Evolutionary conservation across 1,140 invertebrate genomes (phyloP).

Genomic region (Elysia chlorotica): DNA sequence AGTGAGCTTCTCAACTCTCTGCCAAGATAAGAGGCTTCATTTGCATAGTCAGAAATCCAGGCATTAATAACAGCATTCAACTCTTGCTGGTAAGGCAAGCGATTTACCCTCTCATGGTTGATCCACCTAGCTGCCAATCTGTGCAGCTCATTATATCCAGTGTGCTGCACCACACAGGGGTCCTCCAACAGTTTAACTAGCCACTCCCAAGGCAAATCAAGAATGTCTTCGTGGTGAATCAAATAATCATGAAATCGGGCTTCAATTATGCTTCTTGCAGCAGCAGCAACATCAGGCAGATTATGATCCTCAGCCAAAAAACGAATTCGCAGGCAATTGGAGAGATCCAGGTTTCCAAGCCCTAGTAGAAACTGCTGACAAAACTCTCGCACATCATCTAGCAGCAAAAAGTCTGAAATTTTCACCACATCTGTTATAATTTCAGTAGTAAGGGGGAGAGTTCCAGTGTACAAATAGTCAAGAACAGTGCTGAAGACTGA

Average conservation of each 20-base stretch:
- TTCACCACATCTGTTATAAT: constrained; percentile 79
- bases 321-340: constrained; percentile 50
- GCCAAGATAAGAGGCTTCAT: constrained; percentile 36
- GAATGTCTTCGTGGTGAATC: constrained; percentile 54
- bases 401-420: constrained; percentile 65
- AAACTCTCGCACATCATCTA: constrained; percentile 65
- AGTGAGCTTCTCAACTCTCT: constrained; percentile 32
- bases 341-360: constrained; percentile 53
- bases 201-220: constrained; percentile 55
- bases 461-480: constrained; percentile 90
- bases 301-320: constrained; percentile 55
- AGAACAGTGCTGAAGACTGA: constrained; percentile 74
- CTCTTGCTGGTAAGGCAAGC: constrained; percentile 35
- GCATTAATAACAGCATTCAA: constrained; percentile 43
- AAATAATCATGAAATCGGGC: constrained; percentile 58
- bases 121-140: constrained; percentile 48
- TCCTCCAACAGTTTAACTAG: constrained; percentile 48
- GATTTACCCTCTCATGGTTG: constrained; percentile 39
- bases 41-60: constrained; percentile 48
- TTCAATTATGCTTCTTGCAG: constrained; percentile 51
- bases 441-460: constrained; percentile 68
- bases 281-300: constrained; percentile 45
- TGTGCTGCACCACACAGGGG: constrained; percentile 48
- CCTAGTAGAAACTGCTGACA: constrained; percentile 56
- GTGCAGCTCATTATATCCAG: constrained; percentile 49